These are phyloP conservation scores for Frankliniella fusca DNA, from an alignment of 2,888 invertebrate genomes.

Conservation along the genomic window DNA sequence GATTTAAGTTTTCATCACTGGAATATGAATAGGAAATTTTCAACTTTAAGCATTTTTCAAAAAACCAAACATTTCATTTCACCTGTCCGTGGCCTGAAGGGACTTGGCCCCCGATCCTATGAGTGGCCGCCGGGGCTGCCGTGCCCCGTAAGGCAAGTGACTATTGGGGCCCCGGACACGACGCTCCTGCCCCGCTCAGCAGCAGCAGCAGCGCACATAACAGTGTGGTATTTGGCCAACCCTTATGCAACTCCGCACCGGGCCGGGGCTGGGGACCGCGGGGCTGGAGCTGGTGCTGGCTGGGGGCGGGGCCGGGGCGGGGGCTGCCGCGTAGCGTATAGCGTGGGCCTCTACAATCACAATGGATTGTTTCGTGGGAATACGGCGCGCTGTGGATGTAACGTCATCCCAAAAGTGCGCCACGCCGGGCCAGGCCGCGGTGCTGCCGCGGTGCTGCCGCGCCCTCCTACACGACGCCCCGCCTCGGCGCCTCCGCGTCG, in stretches of 20 bases:
- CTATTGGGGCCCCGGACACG: too few relatives aligned
- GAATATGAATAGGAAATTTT: too few relatives aligned
- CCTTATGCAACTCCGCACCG: conserved; percentile 7
- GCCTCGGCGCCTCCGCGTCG: neutral
- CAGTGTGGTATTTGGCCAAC: neutral
- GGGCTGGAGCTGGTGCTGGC: neutral
- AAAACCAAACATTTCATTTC: too few relatives aligned
- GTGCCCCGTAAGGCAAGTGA: too few relatives aligned
- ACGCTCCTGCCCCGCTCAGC: too few relatives aligned
- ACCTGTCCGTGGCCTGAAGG: too few relatives aligned
- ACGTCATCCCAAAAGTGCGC: neutral
- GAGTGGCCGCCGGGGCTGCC: too few relatives aligned
- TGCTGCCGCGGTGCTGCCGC: neutral
- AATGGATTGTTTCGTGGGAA: conserved; percentile 26
- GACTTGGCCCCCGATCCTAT: too few relatives aligned
- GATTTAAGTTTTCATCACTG: too few relatives aligned
- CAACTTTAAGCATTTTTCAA: too few relatives aligned
- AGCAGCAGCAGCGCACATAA: too few relatives aligned
- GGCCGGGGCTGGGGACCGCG: neutral
- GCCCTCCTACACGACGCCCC: neutral
- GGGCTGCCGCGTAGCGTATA: neutral
- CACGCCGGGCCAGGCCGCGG: too few relatives aligned
- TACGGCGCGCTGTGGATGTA: conserved; percentile 1
- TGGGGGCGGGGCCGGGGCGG: neutral
- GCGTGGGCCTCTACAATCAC: neutral